A percentile compares a stretch with the other conserved stretches of the same genome.
Evolutionary conservation across 2,113 vertebrate species (phyloP).

Genomic region (Epinephelus moara): DNA sequence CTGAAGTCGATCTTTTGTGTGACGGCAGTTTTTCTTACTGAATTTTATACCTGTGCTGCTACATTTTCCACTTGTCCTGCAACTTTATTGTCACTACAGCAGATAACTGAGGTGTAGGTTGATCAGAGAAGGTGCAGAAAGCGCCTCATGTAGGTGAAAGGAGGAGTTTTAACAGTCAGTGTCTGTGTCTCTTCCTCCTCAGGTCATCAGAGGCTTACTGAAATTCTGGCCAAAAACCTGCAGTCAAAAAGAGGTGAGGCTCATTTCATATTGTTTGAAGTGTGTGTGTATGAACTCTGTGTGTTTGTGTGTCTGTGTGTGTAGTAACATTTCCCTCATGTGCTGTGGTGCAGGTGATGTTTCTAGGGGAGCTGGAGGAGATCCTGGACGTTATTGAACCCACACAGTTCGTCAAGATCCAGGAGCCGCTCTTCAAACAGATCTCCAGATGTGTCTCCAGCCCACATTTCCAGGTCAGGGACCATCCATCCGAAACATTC

Average conservation of each 20-base stretch:
- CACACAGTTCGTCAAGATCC: conserved; percentile 98
- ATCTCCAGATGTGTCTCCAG: conserved; percentile 99
- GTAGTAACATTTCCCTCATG: background rate
- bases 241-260: conserved; percentile 97
- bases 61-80: background rate
- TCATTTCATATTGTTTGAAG: rapidly evolving
- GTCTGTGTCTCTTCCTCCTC: conserved; percentile 59
- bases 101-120: too few species aligned
- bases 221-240: conserved; percentile 99
- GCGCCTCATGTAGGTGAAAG: background rate
- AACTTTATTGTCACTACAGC: too few species aligned
- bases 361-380: conserved; percentile 97
- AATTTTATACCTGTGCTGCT: background rate
- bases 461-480: conserved; percentile 97
- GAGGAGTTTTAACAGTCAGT: background rate
- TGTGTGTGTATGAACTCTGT: background rate
- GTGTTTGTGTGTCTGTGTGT: background rate
- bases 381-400: conserved; percentile 99
- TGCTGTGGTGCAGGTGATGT: conserved; percentile 91
- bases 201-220: conserved; percentile 99
- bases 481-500: background rate
- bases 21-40: too few species aligned
- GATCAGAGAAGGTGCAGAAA: background rate
- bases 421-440: conserved; percentile 99
- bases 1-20: background rate